Percentiles rank a stretch among this genome's conserved stretches.
Evolutionary conservation across 2,888 invertebrate species (phyloP).

Genomic region (Prosopocoilus inquinatus): DNA sequence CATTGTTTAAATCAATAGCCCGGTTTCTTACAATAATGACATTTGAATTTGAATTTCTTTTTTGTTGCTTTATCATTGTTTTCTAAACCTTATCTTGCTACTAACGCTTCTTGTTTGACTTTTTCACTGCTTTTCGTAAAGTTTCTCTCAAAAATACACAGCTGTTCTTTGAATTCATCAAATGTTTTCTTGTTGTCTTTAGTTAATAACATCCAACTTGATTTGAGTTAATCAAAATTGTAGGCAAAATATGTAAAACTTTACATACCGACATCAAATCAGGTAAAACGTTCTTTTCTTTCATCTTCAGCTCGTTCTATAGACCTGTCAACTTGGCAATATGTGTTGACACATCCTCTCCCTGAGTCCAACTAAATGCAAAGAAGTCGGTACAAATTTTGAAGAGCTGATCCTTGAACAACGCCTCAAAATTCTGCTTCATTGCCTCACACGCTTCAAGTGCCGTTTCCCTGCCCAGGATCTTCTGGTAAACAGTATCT

Average conservation of each 20-base stretch:
- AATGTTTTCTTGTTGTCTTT: slow-evolving; percentile 29
- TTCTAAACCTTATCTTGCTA: slow-evolving; percentile 6
- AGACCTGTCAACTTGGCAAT: slow-evolving; percentile 18
- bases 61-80: not conserved
- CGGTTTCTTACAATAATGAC: slow-evolving; percentile 29
- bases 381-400: slow-evolving; percentile 24
- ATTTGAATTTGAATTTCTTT: slow-evolving; percentile 4
- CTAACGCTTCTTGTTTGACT: slow-evolving; percentile 22
- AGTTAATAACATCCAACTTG: slow-evolving; percentile 35
- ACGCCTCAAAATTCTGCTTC: slow-evolving; percentile 34
- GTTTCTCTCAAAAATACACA: slow-evolving; percentile 30
- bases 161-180: slow-evolving; percentile 27
- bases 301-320: slow-evolving; percentile 27
- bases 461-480: slow-evolving; percentile 40
- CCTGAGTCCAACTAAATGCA: slow-evolving; percentile 33
- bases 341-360: slow-evolving; percentile 31
- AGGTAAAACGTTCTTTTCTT: slow-evolving; percentile 28
- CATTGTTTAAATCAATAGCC: slow-evolving; percentile 19
- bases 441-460: slow-evolving; percentile 36
- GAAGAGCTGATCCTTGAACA: slow-evolving; percentile 36
- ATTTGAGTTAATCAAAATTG: slow-evolving; percentile 20
- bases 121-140: too few species aligned
- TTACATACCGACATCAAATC: slow-evolving; percentile 34
- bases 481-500: slow-evolving; percentile 39
- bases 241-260: slow-evolving; percentile 29